phyloP scores from a whole-genome alignment of 30 jellyfish, hydroid and myxozoan genomes.

The Cassiopea xamachana region DNA sequence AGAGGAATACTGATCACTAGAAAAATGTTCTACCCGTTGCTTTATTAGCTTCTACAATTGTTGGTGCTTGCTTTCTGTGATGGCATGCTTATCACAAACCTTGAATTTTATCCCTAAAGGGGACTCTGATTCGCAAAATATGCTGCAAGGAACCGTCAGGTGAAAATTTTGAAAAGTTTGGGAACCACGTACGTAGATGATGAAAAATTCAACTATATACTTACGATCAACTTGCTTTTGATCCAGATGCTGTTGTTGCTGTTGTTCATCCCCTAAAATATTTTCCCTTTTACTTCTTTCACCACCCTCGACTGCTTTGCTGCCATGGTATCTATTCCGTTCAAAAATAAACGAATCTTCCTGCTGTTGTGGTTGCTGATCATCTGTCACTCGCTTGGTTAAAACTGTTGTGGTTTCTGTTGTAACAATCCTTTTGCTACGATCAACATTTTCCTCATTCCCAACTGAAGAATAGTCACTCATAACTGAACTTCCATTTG shows the following conservation, averaged over 20 bases:
- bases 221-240: slow-evolving; percentile 19
- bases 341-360: not conserved
- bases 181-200: too few species aligned
- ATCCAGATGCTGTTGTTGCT: slow-evolving; percentile 48
- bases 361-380: slow-evolving; percentile 38
- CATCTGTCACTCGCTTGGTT: slow-evolving; percentile 10
- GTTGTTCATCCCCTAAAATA: slow-evolving; percentile 38
- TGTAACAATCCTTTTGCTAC: not conserved
- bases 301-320: not conserved
- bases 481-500: slow-evolving; percentile 63
- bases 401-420: slow-evolving; percentile 13
- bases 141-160: too few species aligned
- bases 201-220: not conserved
- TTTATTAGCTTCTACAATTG: too few species aligned
- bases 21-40: too few species aligned
- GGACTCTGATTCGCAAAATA: too few species aligned
- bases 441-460: slow-evolving; percentile 24
- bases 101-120: too few species aligned
- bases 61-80: too few species aligned
- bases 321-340: slow-evolving; percentile 1
- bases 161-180: too few species aligned
- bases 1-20: too few species aligned
- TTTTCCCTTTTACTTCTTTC: slow-evolving; percentile 24
- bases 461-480: slow-evolving; percentile 53
- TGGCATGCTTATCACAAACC: too few species aligned